Conservation (phyloP, 2,888 invertebrate species). For the Cabera pusaria region DNA sequence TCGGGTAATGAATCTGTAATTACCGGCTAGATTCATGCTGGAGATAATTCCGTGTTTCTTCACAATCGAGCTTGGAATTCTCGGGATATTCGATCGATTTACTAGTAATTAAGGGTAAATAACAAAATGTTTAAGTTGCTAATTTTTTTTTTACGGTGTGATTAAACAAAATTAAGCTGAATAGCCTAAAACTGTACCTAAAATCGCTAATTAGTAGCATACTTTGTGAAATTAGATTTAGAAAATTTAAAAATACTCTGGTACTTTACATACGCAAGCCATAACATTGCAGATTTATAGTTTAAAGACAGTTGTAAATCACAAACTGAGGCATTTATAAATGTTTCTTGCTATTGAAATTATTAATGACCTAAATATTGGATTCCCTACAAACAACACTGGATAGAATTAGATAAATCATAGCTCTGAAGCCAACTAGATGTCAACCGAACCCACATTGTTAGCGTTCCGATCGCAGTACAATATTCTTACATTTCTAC, state of each 20-base stretch:
- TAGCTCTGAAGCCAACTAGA: constrained; percentile 14
- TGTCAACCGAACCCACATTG: constrained; percentile 16
- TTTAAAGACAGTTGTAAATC: constrained; percentile 2
- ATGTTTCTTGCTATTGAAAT: constrained; percentile 2
- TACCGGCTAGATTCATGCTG: constrained; percentile 29
- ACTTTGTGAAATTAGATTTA: too few relatives aligned
- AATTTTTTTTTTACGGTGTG: too few relatives aligned
- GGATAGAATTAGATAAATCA: constrained; percentile 26
- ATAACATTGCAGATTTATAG: too few relatives aligned
- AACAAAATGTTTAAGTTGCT: too few relatives aligned
- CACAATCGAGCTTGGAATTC: constrained; percentile 16
- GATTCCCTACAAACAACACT: constrained; percentile 20
- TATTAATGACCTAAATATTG: constrained; percentile 11
- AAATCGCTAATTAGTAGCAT: too few relatives aligned
- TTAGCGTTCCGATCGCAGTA: constrained; percentile 30
- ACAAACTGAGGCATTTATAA: constrained; percentile 1
- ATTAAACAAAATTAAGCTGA: too few relatives aligned
- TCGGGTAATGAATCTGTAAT: constrained; percentile 47
- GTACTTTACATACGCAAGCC: too few relatives aligned
- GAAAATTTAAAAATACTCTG: too few relatives aligned
- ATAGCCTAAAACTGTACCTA: too few relatives aligned
- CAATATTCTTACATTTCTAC: constrained; percentile 15
- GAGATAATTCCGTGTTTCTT: constrained; percentile 19
- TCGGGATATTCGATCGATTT: background rate
- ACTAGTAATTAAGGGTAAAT: background rate